A percentile compares a stretch with the other conserved stretches of the same genome.
These are phyloP conservation scores for Drosophila triauraria DNA, from an alignment of 1,140 invertebrate genomes.

Conservation along the genomic window DNA sequence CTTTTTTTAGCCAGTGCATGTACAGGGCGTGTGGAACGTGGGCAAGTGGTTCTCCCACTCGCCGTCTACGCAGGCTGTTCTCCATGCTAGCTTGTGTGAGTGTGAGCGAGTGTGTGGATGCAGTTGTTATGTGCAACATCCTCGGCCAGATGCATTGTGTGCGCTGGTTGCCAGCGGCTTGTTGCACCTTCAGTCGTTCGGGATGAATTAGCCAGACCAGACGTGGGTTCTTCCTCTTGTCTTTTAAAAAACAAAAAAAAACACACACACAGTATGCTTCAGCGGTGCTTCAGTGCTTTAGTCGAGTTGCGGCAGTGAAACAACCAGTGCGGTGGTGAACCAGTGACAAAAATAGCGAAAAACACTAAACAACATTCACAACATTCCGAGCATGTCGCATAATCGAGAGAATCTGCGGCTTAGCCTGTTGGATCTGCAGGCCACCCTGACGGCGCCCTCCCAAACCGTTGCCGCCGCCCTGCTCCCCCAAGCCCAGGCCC, in stretches of 20 bases:
- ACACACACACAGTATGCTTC: constrained; percentile 32
- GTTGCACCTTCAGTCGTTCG: constrained; percentile 39
- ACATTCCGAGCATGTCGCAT: constrained; percentile 70
- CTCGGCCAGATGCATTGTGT: constrained; percentile 23
- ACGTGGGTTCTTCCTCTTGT: constrained; percentile 30
- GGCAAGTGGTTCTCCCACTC: constrained; percentile 75
- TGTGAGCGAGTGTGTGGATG: constrained; percentile 17
- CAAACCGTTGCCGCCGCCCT: constrained; percentile 67
- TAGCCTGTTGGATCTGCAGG: constrained; percentile 81
- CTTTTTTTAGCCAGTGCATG: constrained; percentile 8
- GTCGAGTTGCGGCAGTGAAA: constrained; percentile 22
- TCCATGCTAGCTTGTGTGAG: constrained; percentile 5
- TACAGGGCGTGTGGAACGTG: constrained; percentile 44
- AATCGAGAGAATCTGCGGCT: constrained; percentile 83
- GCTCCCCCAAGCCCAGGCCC: constrained; percentile 50
- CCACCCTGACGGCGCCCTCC: constrained; percentile 72
- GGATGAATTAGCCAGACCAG: constrained; percentile 25
- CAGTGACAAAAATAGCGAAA: constrained; percentile 27
- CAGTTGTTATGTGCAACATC: constrained; percentile 32
- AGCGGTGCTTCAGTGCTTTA: constrained; percentile 18
- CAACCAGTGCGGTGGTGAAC: constrained; percentile 24
- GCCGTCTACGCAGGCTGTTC: constrained; percentile 64
- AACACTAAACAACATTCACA: constrained; percentile 4
- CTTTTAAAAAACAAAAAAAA: neutral
- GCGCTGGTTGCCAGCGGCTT: constrained; percentile 24